Conservation (phyloP, 2,888 invertebrate species). For the Actias luna region DNA sequence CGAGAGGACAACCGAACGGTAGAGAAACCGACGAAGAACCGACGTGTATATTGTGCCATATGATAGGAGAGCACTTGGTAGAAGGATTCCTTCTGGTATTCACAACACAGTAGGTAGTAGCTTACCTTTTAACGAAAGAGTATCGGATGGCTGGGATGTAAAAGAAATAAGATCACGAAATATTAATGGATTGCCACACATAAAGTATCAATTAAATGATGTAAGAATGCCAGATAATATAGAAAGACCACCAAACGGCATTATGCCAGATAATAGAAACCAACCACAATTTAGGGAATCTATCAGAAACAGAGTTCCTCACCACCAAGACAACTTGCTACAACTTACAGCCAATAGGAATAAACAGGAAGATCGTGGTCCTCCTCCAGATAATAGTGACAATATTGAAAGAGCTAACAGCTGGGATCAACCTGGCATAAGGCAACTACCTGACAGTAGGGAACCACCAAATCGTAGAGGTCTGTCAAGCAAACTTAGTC, state of each 20-base stretch:
- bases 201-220: neutral
- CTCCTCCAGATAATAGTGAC: conserved; percentile 8
- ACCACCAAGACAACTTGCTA: too few species aligned
- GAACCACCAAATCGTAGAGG: conserved; percentile 15
- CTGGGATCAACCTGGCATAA: conserved; percentile 21
- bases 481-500: neutral
- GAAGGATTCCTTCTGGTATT: neutral
- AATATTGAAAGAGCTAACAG: conserved; percentile 17
- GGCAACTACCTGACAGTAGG: conserved; percentile 21
- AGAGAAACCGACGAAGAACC: conserved; percentile 16
- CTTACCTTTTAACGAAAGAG: neutral
- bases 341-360: neutral
- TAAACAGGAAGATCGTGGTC: neutral
- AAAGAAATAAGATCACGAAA: neutral
- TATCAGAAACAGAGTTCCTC: too few species aligned
- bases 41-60: neutral
- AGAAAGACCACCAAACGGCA: too few species aligned
- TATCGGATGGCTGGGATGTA: neutral
- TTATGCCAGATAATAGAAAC: too few species aligned
- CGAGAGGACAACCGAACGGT: conserved; percentile 23
- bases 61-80: conserved; percentile 13
- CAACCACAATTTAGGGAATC: too few species aligned
- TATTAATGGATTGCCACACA: neutral
- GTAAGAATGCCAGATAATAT: too few species aligned
- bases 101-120: neutral